Conservation (phyloP, 2,797 vertebrate species). For the Urosaurus nigricauda region DNA sequence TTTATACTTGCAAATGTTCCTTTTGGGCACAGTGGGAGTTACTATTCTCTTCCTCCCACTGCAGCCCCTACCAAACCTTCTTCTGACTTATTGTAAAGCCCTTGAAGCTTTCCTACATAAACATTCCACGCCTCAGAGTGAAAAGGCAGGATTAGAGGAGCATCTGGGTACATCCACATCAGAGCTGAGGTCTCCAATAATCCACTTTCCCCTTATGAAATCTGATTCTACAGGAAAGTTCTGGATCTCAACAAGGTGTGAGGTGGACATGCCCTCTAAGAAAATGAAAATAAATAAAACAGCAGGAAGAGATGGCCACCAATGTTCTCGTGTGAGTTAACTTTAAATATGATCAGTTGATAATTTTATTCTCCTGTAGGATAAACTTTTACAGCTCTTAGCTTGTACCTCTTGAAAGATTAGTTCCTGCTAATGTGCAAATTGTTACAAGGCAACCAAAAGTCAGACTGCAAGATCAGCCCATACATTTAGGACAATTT, state of each 20-base stretch:
- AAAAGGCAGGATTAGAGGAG: too few relatives aligned
- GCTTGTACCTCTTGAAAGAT: background rate
- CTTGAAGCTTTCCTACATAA: too few relatives aligned
- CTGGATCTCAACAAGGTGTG: background rate
- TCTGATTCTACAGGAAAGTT: background rate
- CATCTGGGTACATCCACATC: too few relatives aligned
- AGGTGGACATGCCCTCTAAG: background rate
- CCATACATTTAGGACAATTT: background rate
- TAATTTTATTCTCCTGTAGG: background rate
- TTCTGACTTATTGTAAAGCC: too few relatives aligned
- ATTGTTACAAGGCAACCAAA: conserved; percentile 19
- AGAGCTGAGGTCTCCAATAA: background rate
- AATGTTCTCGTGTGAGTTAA: background rate
- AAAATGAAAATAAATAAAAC: background rate
- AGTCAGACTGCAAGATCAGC: conserved; percentile 12
- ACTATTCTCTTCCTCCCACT: too few relatives aligned
- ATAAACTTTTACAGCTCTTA: background rate
- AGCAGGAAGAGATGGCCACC: background rate
- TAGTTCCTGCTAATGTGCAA: conserved; percentile 10
- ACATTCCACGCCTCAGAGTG: too few relatives aligned
- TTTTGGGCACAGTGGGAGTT: too few relatives aligned
- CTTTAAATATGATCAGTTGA: background rate
- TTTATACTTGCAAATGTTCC: too few relatives aligned
- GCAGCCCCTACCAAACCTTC: too few relatives aligned
- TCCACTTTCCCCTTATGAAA: background rate